Conservation (phyloP, 2,113 vertebrate species). For the Microcebus murinus region DNA sequence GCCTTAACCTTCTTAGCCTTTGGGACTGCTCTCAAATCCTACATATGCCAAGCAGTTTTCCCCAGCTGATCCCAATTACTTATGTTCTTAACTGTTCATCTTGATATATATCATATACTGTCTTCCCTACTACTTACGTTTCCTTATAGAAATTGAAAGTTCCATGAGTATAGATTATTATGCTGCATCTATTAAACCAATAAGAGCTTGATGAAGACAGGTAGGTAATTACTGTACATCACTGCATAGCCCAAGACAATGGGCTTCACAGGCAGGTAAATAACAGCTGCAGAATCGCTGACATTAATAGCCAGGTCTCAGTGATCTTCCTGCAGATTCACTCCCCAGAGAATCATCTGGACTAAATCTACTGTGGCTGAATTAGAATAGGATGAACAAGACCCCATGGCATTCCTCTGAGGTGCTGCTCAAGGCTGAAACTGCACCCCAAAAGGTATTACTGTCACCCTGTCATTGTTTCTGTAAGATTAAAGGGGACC, state of each 20-base stretch:
- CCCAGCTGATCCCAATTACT: not conserved
- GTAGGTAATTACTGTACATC: not conserved
- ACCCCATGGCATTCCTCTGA: not conserved
- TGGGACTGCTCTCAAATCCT: not conserved
- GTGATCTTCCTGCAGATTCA: not conserved
- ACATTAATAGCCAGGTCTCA: not conserved
- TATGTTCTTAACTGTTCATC: not conserved
- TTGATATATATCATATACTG: not conserved
- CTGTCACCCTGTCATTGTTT: not conserved
- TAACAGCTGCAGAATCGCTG: not conserved
- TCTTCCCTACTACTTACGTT: not conserved
- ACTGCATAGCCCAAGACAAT: not conserved
- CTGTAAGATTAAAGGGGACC: not conserved
- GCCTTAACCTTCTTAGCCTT: not conserved
- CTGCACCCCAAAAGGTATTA: not conserved
- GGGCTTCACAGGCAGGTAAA: not conserved
- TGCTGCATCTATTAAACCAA: not conserved
- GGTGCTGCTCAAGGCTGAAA: not conserved
- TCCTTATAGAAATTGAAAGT: not conserved
- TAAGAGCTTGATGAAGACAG: not conserved
- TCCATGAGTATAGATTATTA: not conserved
- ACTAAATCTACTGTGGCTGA: not conserved
- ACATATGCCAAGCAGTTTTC: not conserved
- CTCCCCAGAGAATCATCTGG: not conserved
- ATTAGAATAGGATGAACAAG: not conserved